Evolutionary conservation across 1,140 invertebrate genomes (phyloP).

Genomic region (Rhopalosiphum maidis): DNA sequence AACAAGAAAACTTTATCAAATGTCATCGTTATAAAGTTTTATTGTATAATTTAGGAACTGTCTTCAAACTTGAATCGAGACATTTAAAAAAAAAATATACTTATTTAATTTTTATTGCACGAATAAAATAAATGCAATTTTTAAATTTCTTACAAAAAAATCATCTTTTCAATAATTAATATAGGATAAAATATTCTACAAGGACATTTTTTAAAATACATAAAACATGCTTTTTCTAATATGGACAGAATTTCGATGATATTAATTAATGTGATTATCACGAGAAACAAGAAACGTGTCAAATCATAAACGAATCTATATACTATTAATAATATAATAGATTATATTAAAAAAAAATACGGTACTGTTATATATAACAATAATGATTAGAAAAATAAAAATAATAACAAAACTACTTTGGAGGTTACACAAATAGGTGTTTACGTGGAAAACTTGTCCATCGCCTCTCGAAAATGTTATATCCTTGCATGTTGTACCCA

Average conservation of each 20-base stretch:
- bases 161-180: neutral
- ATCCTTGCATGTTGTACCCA: neutral
- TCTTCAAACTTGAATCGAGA: neutral
- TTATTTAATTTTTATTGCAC: neutral
- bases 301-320: too few species aligned
- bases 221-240: neutral
- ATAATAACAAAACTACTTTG: neutral
- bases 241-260: neutral
- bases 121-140: neutral
- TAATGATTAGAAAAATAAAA: neutral
- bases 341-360: neutral
- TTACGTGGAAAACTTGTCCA: neutral
- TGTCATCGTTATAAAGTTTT: neutral
- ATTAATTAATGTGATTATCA: neutral
- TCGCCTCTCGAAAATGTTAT: neutral
- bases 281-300: neutral
- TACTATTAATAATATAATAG: neutral
- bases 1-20: constrained; percentile 12
- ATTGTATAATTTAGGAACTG: neutral
- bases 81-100: neutral
- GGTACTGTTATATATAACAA: neutral
- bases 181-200: neutral
- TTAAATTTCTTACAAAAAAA: neutral
- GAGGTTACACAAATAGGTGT: neutral
- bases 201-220: neutral